Evolutionary conservation across 2,113 vertebrate species (phyloP).

Genomic region (Anarrhichthys ocellatus): DNA sequence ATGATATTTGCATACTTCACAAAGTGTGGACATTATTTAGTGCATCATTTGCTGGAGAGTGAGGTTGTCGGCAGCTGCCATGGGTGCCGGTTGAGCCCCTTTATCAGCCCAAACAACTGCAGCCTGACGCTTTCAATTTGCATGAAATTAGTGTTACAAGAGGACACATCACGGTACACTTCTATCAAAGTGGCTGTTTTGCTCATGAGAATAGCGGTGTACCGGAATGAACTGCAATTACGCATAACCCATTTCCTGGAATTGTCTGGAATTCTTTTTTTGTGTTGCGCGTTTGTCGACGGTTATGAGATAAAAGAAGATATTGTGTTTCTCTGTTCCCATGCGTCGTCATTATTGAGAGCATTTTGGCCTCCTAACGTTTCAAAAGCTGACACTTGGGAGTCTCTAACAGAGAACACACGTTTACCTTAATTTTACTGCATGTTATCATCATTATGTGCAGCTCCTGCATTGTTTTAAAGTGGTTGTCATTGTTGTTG

Average conservation of each 20-base stretch:
- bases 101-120: slow-evolving; percentile 64
- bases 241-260: slow-evolving; percentile 53
- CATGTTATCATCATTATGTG: slow-evolving; percentile 38
- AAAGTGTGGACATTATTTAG: slow-evolving; percentile 22
- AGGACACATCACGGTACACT: slow-evolving; percentile 55
- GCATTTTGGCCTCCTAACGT: slow-evolving; percentile 50
- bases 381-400: slow-evolving; percentile 51
- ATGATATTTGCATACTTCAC: slow-evolving; percentile 9
- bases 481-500: slow-evolving; percentile 24
- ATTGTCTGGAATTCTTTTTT: slow-evolving; percentile 29
- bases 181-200: slow-evolving; percentile 41
- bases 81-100: slow-evolving; percentile 30
- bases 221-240: slow-evolving; percentile 61
- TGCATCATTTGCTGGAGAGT: slow-evolving; percentile 34
- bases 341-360: slow-evolving; percentile 66
- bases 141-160: slow-evolving; percentile 60
- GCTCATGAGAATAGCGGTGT: slow-evolving; percentile 47
- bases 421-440: slow-evolving; percentile 47
- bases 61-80: slow-evolving; percentile 23
- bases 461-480: slow-evolving; percentile 32
- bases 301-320: slow-evolving; percentile 63
- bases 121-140: slow-evolving; percentile 63
- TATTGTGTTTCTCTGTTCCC: slow-evolving; percentile 45
- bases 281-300: slow-evolving; percentile 39
- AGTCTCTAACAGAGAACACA: slow-evolving; percentile 34